A percentile compares a stretch with the other conserved stretches of the same genome.
These are phyloP conservation scores for Amazona guildingii DNA, from an alignment of 2,113 vertebrate species.

Conservation along the genomic window DNA sequence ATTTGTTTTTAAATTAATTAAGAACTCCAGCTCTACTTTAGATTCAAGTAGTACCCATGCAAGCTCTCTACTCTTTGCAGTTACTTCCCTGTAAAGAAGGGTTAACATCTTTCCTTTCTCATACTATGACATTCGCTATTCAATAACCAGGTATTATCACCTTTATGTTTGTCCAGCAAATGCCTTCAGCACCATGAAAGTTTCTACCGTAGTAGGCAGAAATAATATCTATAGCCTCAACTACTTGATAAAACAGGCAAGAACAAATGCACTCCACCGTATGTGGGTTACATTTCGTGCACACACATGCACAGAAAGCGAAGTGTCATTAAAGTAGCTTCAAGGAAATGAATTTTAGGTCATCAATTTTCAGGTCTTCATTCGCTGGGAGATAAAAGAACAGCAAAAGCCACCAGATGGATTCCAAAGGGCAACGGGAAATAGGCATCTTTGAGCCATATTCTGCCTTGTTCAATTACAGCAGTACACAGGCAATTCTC, in stretches of 20 bases:
- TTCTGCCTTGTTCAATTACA: constrained; percentile 8
- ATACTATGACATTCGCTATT: background rate
- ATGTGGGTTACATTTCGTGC: background rate
- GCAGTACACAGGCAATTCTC: background rate
- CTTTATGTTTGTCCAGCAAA: background rate
- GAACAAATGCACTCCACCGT: background rate
- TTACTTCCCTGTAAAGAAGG: background rate
- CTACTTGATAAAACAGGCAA: background rate
- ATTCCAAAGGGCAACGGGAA: constrained; percentile 39
- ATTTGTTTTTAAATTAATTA: background rate
- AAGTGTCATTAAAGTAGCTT: constrained; percentile 4
- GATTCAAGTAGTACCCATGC: background rate
- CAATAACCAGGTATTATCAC: background rate
- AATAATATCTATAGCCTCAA: background rate
- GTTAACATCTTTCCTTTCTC: background rate
- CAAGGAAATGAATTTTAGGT: constrained; percentile 32
- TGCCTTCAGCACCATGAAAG: background rate
- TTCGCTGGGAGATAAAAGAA: constrained; percentile 47
- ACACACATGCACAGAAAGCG: background rate
- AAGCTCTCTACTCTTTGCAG: background rate
- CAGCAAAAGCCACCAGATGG: constrained; percentile 21
- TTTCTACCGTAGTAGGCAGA: background rate
- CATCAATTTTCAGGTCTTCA: constrained; percentile 27
- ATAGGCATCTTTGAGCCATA: constrained; percentile 13
- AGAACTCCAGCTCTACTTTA: background rate